Conservation (phyloP, 2,888 invertebrate species). For the Callosobruchus maculatus region DNA sequence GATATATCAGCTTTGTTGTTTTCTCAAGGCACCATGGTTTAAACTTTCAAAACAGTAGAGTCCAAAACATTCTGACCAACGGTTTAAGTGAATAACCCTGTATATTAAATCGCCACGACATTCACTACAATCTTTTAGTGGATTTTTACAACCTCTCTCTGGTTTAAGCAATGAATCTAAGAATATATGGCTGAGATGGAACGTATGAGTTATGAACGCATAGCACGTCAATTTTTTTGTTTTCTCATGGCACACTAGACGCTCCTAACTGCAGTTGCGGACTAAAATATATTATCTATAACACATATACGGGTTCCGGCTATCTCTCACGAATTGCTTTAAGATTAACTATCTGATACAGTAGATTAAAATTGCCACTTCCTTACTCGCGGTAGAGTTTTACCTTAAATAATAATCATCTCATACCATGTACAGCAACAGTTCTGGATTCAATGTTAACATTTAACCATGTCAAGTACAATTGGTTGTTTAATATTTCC, state of each 20-base stretch:
- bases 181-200: neutral
- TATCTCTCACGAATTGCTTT: neutral
- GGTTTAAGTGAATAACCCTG: no score
- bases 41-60: no score
- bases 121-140: no score
- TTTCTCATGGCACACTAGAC: neutral
- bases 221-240: neutral
- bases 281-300: neutral
- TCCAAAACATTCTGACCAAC: no score
- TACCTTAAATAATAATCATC: neutral
- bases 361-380: neutral
- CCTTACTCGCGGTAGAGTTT: neutral
- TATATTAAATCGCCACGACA: no score
- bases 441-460: neutral
- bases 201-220: neutral
- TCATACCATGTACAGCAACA: neutral
- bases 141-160: neutral
- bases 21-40: no score
- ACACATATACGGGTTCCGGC: neutral
- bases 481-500: neutral
- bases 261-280: neutral
- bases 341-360: neutral
- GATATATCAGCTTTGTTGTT: no score
- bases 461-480: neutral
- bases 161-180: neutral